These are phyloP conservation scores for Xestia ashworthii DNA, from an alignment of 2,888 invertebrate species.

Conservation along the genomic window DNA sequence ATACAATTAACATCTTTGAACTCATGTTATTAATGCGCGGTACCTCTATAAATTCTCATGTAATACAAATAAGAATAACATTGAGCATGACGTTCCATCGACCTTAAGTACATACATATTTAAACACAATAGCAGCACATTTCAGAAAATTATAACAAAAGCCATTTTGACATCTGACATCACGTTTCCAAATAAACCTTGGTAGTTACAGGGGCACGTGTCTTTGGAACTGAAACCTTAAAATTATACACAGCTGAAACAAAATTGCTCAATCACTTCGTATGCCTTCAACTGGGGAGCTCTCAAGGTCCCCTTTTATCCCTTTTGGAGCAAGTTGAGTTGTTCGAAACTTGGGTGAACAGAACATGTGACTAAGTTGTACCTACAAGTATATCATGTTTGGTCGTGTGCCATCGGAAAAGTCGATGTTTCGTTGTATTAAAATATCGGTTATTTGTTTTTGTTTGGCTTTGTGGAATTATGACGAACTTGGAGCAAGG, in stretches of 20 bases:
- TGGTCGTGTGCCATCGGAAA: conserved; percentile 25
- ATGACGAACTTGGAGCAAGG: background rate
- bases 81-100: background rate
- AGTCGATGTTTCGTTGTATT: conserved; percentile 12
- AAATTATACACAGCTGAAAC: conserved; percentile 33
- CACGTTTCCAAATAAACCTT: conserved; percentile 33
- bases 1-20: conserved; percentile 39
- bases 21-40: background rate
- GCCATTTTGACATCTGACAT: conserved; percentile 20
- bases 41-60: background rate
- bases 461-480: background rate
- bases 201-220: conserved; percentile 15
- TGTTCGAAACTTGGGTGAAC: conserved; percentile 52
- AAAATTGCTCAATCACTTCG: conserved; percentile 37
- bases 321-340: conserved; percentile 44
- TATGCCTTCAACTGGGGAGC: conserved; percentile 19
- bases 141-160: conserved; percentile 12
- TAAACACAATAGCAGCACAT: conserved; percentile 11
- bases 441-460: conserved; percentile 23
- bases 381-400: conserved; percentile 42
- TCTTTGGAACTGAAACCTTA: conserved; percentile 45
- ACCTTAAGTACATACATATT: conserved; percentile 5
- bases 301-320: conserved; percentile 48
- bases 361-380: conserved; percentile 44
- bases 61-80: background rate